Base-by-base conservation (phyloP, 23 tunicate genomes). In the Ciona savignyi region DNA sequence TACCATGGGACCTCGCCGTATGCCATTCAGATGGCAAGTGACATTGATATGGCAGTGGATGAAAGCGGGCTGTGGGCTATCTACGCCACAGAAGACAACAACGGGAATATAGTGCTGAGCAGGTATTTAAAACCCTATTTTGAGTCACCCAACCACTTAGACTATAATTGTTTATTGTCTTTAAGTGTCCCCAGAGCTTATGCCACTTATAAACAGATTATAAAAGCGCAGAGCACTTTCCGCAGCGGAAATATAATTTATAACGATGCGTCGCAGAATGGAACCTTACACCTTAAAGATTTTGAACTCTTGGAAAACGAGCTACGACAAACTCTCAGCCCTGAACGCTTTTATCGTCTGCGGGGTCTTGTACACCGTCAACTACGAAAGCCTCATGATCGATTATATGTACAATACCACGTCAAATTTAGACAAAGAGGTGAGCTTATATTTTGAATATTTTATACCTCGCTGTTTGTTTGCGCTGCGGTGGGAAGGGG, bases 41-140 rank as follows among this genome's bases (percentile, higher is more conserved):
- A 95, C 66, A 95, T 95, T 0, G 96, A 95, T 71, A 71, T 95
- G 62, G 96, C 96, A 33, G 96, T 89, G 29, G 99, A 95, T 67
- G 96, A 95, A 70, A 72, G 51, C 24, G 99, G 99, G 22, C 85
- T 95, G 34, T 95, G 99, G 99, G 96, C 87, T 22, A 88, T 95
- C 29, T 95, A 95, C 65, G 99, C 99, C 56, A 95, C 99, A 23
- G 99, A 95, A 51, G 62, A 30, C 35, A 95, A 95, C 79, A 24
- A 84, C 1, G 99, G 99, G 27, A 85, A 81, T 24, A 95, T 95
- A 3, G 99, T 95, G 28, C 27, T 95, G n/a, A 84, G 91, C 91
- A 91, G 75, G 97, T 91, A 42, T 9, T 15, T 9, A 15, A 9
- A 42, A 42, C 56, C 15, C 11, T 42, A 6, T 42, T 42, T 42